Percentiles rank a stretch among this genome's conserved stretches.
Conservation (phyloP, 2,113 vertebrate genomes). For the Hippocampus abdominalis region DNA sequence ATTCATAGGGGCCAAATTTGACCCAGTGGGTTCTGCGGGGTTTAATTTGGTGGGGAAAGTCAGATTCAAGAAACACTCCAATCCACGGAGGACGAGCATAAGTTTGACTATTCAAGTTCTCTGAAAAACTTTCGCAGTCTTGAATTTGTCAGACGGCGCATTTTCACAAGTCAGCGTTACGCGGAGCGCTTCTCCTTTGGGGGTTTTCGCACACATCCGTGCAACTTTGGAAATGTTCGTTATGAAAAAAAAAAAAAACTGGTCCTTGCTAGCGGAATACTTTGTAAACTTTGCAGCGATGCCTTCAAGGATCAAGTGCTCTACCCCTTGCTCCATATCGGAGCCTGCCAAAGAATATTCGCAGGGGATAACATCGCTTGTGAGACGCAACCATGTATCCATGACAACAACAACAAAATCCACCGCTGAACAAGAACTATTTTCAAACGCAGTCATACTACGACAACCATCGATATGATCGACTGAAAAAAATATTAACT, state of each 20-base stretch:
- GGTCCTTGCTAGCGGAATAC: conserved; percentile 20
- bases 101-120: background rate
- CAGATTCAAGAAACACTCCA: background rate
- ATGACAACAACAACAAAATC: conserved; percentile 8
- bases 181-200: background rate
- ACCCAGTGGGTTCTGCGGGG: no score
- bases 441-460: background rate
- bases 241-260: background rate
- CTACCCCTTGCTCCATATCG: background rate
- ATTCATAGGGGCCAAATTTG: no score
- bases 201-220: conserved; percentile 11
- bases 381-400: conserved; percentile 5
- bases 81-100: background rate
- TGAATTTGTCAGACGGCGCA: background rate
- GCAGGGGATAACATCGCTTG: conserved; percentile 6
- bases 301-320: conserved; percentile 1
- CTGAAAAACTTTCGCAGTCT: conserved; percentile 8
- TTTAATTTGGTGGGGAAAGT: background rate
- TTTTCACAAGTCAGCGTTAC: conserved; percentile 15
- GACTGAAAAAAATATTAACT: background rate
- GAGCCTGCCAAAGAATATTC: conserved; percentile 16
- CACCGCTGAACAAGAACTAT: background rate
- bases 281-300: conserved; percentile 4
- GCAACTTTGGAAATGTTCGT: conserved; percentile 10
- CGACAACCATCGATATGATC: background rate